Evolutionary conservation across 2,113 vertebrate species (phyloP), one percentile per base, ranked within the genome.

Genomic region (Apistogramma diplotaenia): DNA sequence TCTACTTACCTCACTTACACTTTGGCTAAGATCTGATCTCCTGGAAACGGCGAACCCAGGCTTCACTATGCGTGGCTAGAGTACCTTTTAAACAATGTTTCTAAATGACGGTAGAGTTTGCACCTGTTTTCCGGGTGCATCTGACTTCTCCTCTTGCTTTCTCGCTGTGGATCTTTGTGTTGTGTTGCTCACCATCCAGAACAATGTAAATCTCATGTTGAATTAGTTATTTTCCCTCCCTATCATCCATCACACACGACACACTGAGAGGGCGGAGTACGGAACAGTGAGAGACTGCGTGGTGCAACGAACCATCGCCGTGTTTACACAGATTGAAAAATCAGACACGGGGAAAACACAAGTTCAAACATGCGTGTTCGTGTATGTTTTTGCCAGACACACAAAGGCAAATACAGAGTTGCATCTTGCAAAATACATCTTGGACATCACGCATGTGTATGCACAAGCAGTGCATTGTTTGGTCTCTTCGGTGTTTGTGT

Each of bases 291-390:
- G 76, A 77, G 87, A 67, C 54, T 59, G n/a, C 29, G 78, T 35
- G 53, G 76, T n/a, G 80, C 88, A 54, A 15, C 71, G 85, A 85
- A 72, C 85, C 82, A 4, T 73, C n/a, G 56, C 56, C 9, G 0
- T 87, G 85, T 90, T 86, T 92, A 81, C 77, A 89, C 89, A 92
- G 87, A 89, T 85, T 92, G 89, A 81, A 91, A 89, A 85, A 58
- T 82, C 81, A 78, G 71, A 81, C 77, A 76, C 7, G 8, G 35
- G 65, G 12, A 76, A 73, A 67, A 51, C 77, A 81, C 19, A 8
- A 53, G 80, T 74, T 79, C 53, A 54, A 82, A 59, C 80, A 78
- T 51, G 85, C 73, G 55, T 33, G 54, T 49, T 53, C 23, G 5
- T 77, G 84, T 46, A 19, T 37, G 27, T 35, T 12, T 57, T 35